phyloP scores from a whole-genome alignment of 1,140 invertebrate genomes.

The Brachionus rotundiformis region DNA sequence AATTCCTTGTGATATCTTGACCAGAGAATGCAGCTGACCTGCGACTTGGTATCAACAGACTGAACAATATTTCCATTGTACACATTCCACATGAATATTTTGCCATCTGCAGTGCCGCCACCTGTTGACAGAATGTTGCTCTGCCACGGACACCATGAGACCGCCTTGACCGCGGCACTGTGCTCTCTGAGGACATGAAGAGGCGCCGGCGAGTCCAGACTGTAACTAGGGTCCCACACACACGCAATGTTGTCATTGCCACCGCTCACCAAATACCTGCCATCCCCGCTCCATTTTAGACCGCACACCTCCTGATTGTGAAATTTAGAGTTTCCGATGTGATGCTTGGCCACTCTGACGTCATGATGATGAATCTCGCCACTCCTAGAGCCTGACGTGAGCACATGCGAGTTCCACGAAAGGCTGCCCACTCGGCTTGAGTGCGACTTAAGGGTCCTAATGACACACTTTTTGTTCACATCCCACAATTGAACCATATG shows the following conservation, averaged over 20 bases:
- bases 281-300: constrained; percentile 90
- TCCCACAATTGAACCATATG: constrained; percentile 71
- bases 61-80: constrained; percentile 71
- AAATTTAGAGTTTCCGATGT: constrained; percentile 72
- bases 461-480: constrained; percentile 64
- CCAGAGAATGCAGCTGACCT: constrained; percentile 89
- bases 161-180: constrained; percentile 71
- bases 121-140: constrained; percentile 84
- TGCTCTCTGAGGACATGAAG: constrained; percentile 64
- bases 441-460: constrained; percentile 58
- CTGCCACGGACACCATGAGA: constrained; percentile 96
- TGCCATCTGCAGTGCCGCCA: constrained; percentile 90
- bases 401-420: constrained; percentile 85
- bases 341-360: constrained; percentile 82
- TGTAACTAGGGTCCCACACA: constrained; percentile 72
- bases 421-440: constrained; percentile 75
- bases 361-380: constrained; percentile 92
- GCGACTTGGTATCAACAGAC: constrained; percentile 42
- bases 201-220: constrained; percentile 54
- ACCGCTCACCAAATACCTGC: constrained; percentile 87
- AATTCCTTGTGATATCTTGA: constrained; percentile 88
- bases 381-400: constrained; percentile 75
- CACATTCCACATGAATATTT: constrained; percentile 78
- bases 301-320: constrained; percentile 88
- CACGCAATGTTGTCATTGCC: constrained; percentile 92